phyloP scores from a whole-genome alignment of 1,140 invertebrate genomes.

The Zaprionus capensis region DNA sequence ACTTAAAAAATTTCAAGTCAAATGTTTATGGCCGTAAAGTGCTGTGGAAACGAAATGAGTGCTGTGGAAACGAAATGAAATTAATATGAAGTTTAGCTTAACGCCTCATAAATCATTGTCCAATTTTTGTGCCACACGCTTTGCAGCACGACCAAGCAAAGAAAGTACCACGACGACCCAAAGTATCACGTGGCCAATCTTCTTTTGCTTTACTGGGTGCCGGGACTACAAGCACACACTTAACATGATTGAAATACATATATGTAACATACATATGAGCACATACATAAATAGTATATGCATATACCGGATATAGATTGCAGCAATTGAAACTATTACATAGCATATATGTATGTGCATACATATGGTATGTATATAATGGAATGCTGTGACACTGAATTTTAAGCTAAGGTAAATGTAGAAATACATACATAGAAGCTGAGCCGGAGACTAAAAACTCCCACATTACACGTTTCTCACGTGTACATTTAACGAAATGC shows the following conservation, averaged over 20 bases:
- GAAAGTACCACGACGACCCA: constrained; percentile 1
- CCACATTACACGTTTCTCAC: constrained; percentile 73
- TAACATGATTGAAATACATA: constrained; percentile 81
- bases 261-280: constrained; percentile 62
- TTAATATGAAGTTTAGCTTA: constrained; percentile 81
- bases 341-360: background rate
- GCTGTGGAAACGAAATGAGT: constrained; percentile 68
- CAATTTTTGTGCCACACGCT: constrained; percentile 62
- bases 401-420: constrained; percentile 16
- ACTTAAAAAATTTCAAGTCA: no score
- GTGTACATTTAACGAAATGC: constrained; percentile 76
- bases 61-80: constrained; percentile 74
- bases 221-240: constrained; percentile 76
- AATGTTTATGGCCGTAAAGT: constrained; percentile 59
- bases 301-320: background rate
- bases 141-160: constrained; percentile 28
- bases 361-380: no score
- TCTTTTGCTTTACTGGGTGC: constrained; percentile 55
- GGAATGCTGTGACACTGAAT: background rate
- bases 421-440: constrained; percentile 29
- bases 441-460: constrained; percentile 62
- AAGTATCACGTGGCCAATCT: constrained; percentile 38
- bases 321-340: no score
- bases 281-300: constrained; percentile 9
- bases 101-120: constrained; percentile 82